Evolutionary conservation across 2,797 vertebrate species (phyloP), one percentile per base, ranked within the genome.

Genomic region (Chelonia mydas): DNA sequence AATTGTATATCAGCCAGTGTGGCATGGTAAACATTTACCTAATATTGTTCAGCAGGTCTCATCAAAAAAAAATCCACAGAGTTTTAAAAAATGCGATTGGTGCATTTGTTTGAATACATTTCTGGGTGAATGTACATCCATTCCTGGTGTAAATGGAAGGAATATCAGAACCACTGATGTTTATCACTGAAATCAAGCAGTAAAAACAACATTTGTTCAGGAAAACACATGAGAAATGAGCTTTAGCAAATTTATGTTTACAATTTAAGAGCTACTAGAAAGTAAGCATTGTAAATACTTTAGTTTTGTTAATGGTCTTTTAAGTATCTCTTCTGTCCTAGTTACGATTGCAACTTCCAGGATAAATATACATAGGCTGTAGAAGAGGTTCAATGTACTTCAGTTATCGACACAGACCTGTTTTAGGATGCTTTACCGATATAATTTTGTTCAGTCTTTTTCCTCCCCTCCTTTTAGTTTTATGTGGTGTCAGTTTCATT

Each of bases 41-140:
- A 93, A 92, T 88, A 92, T 94, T 96, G 80, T 95, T 97, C 84
- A 90, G 90, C 88, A 80, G 57, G 96, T 95, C 95, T 96, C 90
- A 94, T 97, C 92, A 96, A 95, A 87, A 95, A 87, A 87, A 91
- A 80, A 94, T 95, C 92, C 88, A 97, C 94, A 97, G 97, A 95
- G 79, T 95, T 95, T 96, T 97, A 94, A 95, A 94, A 97, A 96
- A 94, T 86, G 87, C 90, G 87, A 83, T 97, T 92, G 94, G 91
- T 88, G 91, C 90, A 93, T 94, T 25, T 76, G 54, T 61, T 15
- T 92, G 87, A 96, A 95, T 83, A 57, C 86, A 81, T 80, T 94
- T 85, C 77, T 84, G 84, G 83, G 47, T 93, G 84, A 95, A 95
- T 23, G 81, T 13, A 76, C 84, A 59, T 95, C 94, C 87, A 0